Base-by-base conservation (phyloP, 2,888 invertebrate genomes). In the Microplitis deprimator region DNA sequence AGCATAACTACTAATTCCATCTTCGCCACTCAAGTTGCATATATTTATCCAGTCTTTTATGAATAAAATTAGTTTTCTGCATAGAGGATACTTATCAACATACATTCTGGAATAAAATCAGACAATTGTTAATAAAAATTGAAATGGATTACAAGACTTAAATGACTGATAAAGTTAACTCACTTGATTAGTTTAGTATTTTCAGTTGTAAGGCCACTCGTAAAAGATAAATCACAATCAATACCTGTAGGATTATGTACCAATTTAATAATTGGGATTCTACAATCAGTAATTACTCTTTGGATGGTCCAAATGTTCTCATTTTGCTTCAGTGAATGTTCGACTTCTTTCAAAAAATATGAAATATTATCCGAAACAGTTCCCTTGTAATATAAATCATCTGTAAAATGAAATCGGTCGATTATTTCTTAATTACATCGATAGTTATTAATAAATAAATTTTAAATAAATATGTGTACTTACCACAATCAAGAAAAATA, bases 251-350 rank as follows among this genome's bases (percentile, higher is more conserved):
- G 76, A 65, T 83, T 83, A 81, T 93, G 92, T 67, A 86, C 87
- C n/a, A 92, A 88, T 84, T 91, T 92, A 16, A 94, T 90, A 77
- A 94, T 93, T 0, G 94, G 94, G 7, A 92, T 92, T 68, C 93
- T 90, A 0, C 92, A 92, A 8, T 89, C 84, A 6, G 90, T 87
- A 59, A 85, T 62, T 79, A 92, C 90, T 29, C 90, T 84, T 71
- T 87, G 81, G n/a, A 92, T 82, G 74, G 87, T 82, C 81, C 85
- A 85, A 85, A 72, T 60, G 6, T 81, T 60, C 41, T 72, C 50
- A 1, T 82, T 38, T 5, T 79, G 62, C 20, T 40, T 59, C 69
- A 87, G 78, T 70, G 73, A 80, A 7, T 80, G 0, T 41, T 79
- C 40, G 20, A 84, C 77, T 13, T 8, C 1, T 8, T 16, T 17